Base-by-base conservation (phyloP, 1,140 invertebrate species). In the Trichonephila clavata region DNA sequence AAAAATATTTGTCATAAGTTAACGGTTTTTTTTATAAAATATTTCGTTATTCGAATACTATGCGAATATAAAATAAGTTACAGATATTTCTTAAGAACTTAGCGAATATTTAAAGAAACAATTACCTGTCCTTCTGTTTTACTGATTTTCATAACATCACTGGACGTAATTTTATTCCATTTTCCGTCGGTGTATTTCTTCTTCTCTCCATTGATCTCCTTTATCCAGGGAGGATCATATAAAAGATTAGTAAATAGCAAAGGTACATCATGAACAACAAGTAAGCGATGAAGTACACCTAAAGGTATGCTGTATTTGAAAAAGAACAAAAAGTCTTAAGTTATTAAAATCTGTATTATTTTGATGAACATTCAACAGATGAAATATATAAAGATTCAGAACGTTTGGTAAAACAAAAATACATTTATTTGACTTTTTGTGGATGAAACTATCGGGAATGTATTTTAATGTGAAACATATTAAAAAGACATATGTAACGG, bases 61-160 rank as follows among this genome's bases (percentile, higher is more conserved):
- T 50, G 10, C 7, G 7, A 50, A 7, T 50, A 10, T 0, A 50
- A 39, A 50, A 50, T 13, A 50, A 5, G 50, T 50, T 50, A 50
- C 7, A 50, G 50, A 1, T 7, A 50, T 13, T 13, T 50, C 10
- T 50, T 50, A 50, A 50, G 7, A 50, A 50, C 50, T 50, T 50
- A 1, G 7, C 1, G 10, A 50, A 10, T 7, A 50, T 10, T 50
- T 50, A 13, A 84, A 84, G 8, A 59, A 20, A 5, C 2, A 5
- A 0, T 61, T 80, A 93, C 92, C 59, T 93, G 92, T 87, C 92
- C 92, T 65, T 93, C 92, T 50, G 18, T 57, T 27, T 93, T 93
- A 59, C 21, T 93, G 68, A 93, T 16, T 81, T 93, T 88, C 68
- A 93, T n/a, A 10, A 27, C 21, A 20, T 87, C 71, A 61, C 50